Conservation (phyloP, 2,888 invertebrate species). For the Mycalesis mineus region DNA sequence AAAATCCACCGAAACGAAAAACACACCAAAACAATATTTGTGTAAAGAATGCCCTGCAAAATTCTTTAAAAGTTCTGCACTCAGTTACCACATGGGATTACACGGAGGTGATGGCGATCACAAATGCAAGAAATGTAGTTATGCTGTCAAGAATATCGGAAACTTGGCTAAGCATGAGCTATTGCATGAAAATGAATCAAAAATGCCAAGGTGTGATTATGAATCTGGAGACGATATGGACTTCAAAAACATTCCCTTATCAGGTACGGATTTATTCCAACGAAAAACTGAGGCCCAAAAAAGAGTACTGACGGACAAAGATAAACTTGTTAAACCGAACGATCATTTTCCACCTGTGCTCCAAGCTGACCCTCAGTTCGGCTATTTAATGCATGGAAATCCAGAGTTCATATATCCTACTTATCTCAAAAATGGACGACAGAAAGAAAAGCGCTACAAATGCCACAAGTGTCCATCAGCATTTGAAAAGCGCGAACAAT, state of each 20-base stretch:
- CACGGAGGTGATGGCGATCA: slow-evolving; percentile 82
- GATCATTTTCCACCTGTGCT: slow-evolving; percentile 75
- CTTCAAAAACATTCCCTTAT: slow-evolving; percentile 78
- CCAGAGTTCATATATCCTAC: slow-evolving; percentile 87
- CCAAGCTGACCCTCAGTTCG: slow-evolving; percentile 82
- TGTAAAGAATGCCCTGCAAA: slow-evolving; percentile 84
- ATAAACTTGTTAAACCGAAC: slow-evolving; percentile 71
- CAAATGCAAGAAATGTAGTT: slow-evolving; percentile 84
- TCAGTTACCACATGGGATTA: slow-evolving; percentile 83
- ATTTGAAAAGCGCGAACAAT: slow-evolving; percentile 90
- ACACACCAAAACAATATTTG: slow-evolving; percentile 61
- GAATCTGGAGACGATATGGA: slow-evolving; percentile 71
- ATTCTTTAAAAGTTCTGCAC: slow-evolving; percentile 84
- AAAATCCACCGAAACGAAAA: slow-evolving; percentile 49
- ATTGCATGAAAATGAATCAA: slow-evolving; percentile 67
- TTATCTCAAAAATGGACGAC: slow-evolving; percentile 84
- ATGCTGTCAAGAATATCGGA: slow-evolving; percentile 82
- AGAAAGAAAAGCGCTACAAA: slow-evolving; percentile 88
- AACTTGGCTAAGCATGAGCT: slow-evolving; percentile 82
- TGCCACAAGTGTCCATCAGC: slow-evolving; percentile 92
- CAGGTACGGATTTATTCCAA: slow-evolving; percentile 82
- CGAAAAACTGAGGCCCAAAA: slow-evolving; percentile 80
- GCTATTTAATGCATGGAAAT: slow-evolving; percentile 84
- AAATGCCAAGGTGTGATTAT: slow-evolving; percentile 55
- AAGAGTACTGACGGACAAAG: slow-evolving; percentile 68